A percentile compares a stretch with the other conserved stretches of the same genome.
Evolutionary conservation across 2,888 invertebrate species (phyloP).

Genomic region (Trimorus sp.): DNA sequence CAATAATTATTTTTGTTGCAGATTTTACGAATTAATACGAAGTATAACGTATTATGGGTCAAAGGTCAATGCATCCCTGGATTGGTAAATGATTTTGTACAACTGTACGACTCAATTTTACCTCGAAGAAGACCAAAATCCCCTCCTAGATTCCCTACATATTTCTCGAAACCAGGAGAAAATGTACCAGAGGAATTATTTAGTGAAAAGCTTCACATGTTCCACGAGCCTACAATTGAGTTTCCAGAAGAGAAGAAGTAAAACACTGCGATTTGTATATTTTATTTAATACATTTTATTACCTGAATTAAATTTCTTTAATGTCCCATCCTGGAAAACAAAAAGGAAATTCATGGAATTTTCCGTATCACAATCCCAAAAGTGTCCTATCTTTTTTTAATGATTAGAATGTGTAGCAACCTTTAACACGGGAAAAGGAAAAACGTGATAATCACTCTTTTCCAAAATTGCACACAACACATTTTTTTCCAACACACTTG

Average conservation of each 20-base stretch:
- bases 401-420: no score
- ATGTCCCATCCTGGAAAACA: no score
- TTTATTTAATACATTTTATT: conserved; percentile 23
- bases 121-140: conserved; percentile 83
- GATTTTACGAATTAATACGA: conserved; percentile 96
- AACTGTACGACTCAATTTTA: conserved; percentile 91
- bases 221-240: conserved; percentile 86
- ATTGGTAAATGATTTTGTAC: conserved; percentile 89
- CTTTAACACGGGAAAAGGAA: no score
- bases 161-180: conserved; percentile 85
- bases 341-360: no score
- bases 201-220: conserved; percentile 89
- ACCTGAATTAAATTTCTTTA: no score
- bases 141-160: conserved; percentile 88
- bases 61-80: conserved; percentile 92
- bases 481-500: no score
- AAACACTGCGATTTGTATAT: neutral
- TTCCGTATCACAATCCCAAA: no score
- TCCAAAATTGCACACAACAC: no score
- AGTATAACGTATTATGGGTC: conserved; percentile 95
- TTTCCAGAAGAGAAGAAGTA: neutral
- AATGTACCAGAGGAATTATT: conserved; percentile 87
- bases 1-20: conserved; percentile 81
- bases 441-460: no score
- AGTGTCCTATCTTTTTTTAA: no score